phyloP scores from a whole-genome alignment of 2,113 vertebrate species.

The Sebastes schlegelii region DNA sequence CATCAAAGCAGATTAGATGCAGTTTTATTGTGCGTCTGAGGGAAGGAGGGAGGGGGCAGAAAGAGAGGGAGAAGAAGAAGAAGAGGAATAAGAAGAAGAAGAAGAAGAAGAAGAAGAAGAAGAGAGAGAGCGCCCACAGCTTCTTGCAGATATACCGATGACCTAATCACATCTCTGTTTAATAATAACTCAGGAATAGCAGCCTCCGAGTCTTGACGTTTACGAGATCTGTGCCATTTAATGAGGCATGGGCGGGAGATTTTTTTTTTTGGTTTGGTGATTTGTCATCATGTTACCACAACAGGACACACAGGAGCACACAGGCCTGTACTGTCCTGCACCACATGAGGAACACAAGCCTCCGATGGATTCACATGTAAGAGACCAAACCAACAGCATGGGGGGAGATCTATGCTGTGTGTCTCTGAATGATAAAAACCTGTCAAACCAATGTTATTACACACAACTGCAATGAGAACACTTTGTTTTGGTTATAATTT shows the following conservation, averaged over 20 bases:
- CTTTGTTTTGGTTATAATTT: neutral
- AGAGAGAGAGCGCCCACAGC: neutral
- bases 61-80: no score
- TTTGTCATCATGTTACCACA: constrained; percentile 67
- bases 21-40: constrained; percentile 21
- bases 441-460: neutral
- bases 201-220: constrained; percentile 36
- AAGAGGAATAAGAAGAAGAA: neutral
- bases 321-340: constrained; percentile 15
- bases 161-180: constrained; percentile 40
- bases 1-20: neutral
- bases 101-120: neutral
- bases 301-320: constrained; percentile 50
- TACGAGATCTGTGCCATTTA: constrained; percentile 54
- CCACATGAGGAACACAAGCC: neutral
- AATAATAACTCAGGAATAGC: constrained; percentile 39
- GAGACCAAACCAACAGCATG: constrained; percentile 18
- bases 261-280: constrained; percentile 33
- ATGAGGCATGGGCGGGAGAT: constrained; percentile 45
- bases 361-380: constrained; percentile 9
- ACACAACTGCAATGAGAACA: neutral
- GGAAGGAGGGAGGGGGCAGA: neutral
- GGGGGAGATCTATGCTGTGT: neutral
- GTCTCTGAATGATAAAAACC: neutral
- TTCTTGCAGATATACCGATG: constrained; percentile 24